phyloP scores from a whole-genome alignment of 1,140 invertebrate genomes.

The Tetragonula clypearis region DNA sequence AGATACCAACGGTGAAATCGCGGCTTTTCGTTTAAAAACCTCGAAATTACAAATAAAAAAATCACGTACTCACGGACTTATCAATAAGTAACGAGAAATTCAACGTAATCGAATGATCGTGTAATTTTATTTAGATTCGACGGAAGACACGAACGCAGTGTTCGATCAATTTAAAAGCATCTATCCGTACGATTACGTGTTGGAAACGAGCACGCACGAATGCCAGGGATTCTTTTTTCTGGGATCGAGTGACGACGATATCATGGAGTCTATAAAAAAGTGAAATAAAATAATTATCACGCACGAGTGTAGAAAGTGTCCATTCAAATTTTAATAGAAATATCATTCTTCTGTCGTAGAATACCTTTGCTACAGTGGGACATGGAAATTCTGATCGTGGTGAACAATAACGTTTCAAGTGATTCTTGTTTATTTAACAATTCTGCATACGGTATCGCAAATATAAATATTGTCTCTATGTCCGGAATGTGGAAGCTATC shows the following conservation, averaged over 20 bases:
- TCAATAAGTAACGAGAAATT: no score
- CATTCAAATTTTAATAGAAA: neutral
- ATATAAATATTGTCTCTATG: conserved; percentile 67
- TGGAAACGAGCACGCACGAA: conserved; percentile 40
- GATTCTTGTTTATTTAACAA: conserved; percentile 67
- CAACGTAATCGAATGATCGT: neutral
- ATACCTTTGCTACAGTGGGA: conserved; percentile 63
- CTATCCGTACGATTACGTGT: conserved; percentile 66
- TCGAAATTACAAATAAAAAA: no score
- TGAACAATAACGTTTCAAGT: conserved; percentile 55
- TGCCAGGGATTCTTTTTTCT: conserved; percentile 69
- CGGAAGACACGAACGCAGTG: conserved; percentile 31
- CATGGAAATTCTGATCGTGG: conserved; percentile 70
- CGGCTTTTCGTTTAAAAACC: neutral
- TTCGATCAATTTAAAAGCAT: conserved; percentile 64
- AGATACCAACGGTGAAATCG: neutral
- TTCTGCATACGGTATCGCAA: conserved; percentile 65
- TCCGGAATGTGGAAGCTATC: conserved; percentile 71
- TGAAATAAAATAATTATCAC: conserved; percentile 37
- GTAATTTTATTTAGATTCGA: conserved; percentile 39
- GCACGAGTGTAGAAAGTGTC: no score
- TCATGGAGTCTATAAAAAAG: conserved; percentile 51
- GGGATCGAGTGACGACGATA: conserved; percentile 36
- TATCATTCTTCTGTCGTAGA: conserved; percentile 45
- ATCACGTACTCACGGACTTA: no score